Evolutionary conservation across 2,888 invertebrate species (phyloP).

Genomic region (Acanthosoma haemorrhoidale): DNA sequence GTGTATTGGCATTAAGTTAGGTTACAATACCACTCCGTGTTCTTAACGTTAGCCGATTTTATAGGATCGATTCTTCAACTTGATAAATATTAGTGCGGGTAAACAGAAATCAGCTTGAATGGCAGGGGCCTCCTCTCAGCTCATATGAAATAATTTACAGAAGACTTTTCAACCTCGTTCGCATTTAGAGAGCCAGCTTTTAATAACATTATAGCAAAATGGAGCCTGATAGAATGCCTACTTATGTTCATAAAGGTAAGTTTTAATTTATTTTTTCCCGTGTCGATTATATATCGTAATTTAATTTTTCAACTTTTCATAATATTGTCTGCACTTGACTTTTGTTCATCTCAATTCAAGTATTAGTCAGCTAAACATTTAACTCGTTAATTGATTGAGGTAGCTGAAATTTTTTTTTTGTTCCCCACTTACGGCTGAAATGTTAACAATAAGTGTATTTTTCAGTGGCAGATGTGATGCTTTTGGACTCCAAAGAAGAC

Average conservation of each 20-base stretch:
- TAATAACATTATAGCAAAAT: not conserved
- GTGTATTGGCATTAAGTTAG: not conserved
- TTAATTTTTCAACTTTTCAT: too few relatives aligned
- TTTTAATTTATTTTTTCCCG: not conserved
- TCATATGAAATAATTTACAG: not conserved
- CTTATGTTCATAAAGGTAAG: constrained; percentile 23
- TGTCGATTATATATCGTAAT: constrained; percentile 18
- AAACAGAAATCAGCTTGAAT: not conserved
- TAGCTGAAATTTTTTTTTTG: not conserved
- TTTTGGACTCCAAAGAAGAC: constrained; percentile 26
- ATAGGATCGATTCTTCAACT: constrained; percentile 11
- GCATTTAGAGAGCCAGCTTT: not conserved
- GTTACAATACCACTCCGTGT: not conserved
- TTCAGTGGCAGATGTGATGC: constrained; percentile 15
- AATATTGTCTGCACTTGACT: too few relatives aligned
- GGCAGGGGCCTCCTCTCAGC: too few relatives aligned
- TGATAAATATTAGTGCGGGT: constrained; percentile 11
- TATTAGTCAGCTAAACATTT: not conserved
- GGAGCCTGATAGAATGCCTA: constrained; percentile 13
- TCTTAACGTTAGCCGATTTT: not conserved
- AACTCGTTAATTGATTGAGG: not conserved
- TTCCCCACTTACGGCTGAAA: not conserved
- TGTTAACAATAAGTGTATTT: not conserved
- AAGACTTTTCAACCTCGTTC: not conserved
- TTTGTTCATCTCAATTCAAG: not conserved